Base-by-base conservation (phyloP, 1,140 invertebrate genomes). In the Danaus plexippus region DNA sequence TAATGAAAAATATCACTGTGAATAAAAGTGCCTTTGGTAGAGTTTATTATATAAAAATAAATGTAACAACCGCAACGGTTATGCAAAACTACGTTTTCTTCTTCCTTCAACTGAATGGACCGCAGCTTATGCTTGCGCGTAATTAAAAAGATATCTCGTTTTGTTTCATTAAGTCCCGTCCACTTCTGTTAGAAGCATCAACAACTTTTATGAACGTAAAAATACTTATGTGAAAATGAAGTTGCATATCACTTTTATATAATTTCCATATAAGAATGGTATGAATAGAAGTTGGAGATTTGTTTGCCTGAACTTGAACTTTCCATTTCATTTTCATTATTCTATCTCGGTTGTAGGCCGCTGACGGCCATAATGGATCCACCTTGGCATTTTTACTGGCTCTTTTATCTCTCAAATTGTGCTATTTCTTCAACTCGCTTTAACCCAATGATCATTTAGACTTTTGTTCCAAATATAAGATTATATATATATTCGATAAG, bases 1-100 rank as follows among this genome's bases (percentile, higher is more conserved):
- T 61, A 61, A 61, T 61, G 59, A 64, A 63, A 68, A 61, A 66
- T 63, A 46, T 51, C 55, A 50, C 54, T 41, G 52, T 52, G 59
- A 61, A 68, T 68, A 68, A 65, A 59, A 56, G 59, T 52, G 57
- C 52, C 66, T 67, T 67, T 67, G 62, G 55, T 60, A 66, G 48
- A 63, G 22, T 63, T 50, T 54, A 51, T 54, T 59, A 63, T 69
- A 68, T 68, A 65, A 65, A 56, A 65, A 69, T 66, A 58, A 63
- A 68, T 63, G 66, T 68, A 68, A 54, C 41, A 57, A 58, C 56
- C 56, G 59, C 66, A 69, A 69, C 61, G 61, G 58, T 44, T 41
- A 55, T 57, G 59, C 53, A 52, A 66, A 66, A 66, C 55, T 68
- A 49, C 42, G 61, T 62, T 64, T 62, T 64, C 59, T 65, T 63